Evolutionary conservation across 2,888 invertebrate genomes (phyloP), one percentile per base, ranked within the genome.

Genomic region (Scotopteryx bipunctaria): DNA sequence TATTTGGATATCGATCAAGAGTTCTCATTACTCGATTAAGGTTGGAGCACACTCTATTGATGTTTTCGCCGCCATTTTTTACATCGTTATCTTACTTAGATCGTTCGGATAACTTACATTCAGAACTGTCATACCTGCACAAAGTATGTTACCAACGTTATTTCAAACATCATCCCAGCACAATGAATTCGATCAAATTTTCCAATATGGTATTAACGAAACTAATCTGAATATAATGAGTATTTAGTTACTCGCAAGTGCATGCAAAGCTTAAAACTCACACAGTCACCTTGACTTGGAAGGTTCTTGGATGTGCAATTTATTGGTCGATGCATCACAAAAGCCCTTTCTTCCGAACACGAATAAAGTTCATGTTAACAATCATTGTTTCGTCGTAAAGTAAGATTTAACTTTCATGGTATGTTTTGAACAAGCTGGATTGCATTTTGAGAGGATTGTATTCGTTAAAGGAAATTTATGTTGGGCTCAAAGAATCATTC

Each of bases 1-100:
- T 76, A 78, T 79, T 79, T 71, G 71, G 57, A 70, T 74, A 78
- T 74, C 67, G 69, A 78, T 80, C 78, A 71, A 64, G 51, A 53
- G 67, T 70, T 71, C 71, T 70, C 69, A 67, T 72, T 75, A 71
- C 60, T 71, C 62, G 64, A 9, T 33, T 38, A 43, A 43, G 38
- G 31, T 38, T 8, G 14, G n/a, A 13, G 32, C 19, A n/a, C 27
- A 15, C 43, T 32, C 13, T 36, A 4, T 11, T 2, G 0, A 2
- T 6, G n/a, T n/a, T n/a, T n/a, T n/a, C n/a, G n/a, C n/a, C n/a
- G n/a, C n/a, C n/a, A n/a, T n/a, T n/a, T n/a, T n/a, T n/a, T n/a
- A n/a, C n/a, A n/a, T n/a, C n/a, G n/a, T n/a, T n/a, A n/a, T n/a
- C n/a, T n/a, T n/a, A n/a, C n/a, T n/a, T n/a, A n/a, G n/a, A n/a